phyloP scores from a whole-genome alignment of 2,888 invertebrate species.

The Pseudococcus longispinus region DNA sequence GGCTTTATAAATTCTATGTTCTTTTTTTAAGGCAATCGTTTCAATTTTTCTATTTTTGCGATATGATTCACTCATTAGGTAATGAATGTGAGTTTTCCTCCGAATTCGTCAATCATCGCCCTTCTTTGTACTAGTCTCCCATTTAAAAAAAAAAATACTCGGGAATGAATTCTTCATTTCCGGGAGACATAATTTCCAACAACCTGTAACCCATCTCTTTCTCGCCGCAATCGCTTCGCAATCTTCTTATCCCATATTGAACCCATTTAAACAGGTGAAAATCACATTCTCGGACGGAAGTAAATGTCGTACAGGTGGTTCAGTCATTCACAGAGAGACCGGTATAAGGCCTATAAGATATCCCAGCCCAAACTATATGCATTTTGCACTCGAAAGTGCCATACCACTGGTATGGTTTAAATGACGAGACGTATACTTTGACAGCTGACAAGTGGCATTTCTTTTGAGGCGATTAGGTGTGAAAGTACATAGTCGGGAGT shows the following conservation, averaged over 20 bases:
- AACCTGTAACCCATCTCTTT: not conserved
- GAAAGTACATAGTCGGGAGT: not conserved
- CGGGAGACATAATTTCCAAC: not conserved
- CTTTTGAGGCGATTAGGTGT: conserved; percentile 38
- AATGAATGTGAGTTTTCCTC: too few species aligned
- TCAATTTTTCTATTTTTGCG: too few species aligned
- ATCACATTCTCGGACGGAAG: conserved; percentile 34
- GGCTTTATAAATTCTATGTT: too few species aligned
- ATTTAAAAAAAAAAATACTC: not conserved
- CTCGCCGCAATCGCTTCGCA: too few species aligned
- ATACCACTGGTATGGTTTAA: not conserved
- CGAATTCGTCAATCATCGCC: too few species aligned
- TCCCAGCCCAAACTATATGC: too few species aligned
- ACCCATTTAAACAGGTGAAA: conserved; percentile 30
- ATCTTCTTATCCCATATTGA: not conserved
- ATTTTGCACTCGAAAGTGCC: conserved; percentile 8
- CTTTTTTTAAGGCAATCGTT: too few species aligned
- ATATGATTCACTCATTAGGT: too few species aligned
- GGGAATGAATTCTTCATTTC: not conserved
- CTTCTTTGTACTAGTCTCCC: too few species aligned
- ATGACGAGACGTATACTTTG: not conserved
- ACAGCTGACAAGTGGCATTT: conserved; percentile 33
- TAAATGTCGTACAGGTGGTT: conserved; percentile 31
- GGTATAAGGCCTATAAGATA: not conserved
- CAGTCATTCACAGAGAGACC: not conserved